These are phyloP conservation scores for Haemorhous mexicanus DNA, from an alignment of 2,113 vertebrate species.

Conservation along the genomic window DNA sequence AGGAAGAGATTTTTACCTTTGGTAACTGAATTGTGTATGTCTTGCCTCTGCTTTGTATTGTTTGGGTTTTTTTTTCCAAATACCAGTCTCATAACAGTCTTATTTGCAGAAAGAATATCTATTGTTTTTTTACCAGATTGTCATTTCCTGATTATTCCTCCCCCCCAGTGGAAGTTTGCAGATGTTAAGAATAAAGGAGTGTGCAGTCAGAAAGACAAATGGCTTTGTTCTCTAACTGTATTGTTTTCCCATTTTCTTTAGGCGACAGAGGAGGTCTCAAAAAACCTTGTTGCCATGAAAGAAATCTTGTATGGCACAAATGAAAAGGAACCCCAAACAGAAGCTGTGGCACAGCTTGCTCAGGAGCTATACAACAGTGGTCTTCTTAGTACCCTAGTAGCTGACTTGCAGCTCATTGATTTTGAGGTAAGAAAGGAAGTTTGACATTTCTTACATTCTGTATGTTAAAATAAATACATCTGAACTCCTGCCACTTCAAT, in stretches of 20 bases:
- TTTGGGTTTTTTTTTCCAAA: not conserved
- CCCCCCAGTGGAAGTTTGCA: not conserved
- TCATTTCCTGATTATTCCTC: not conserved
- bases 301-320: conserved; percentile 94
- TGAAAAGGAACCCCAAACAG: conserved; percentile 91
- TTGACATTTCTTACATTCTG: not conserved
- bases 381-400: conserved; percentile 87
- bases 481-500: not conserved
- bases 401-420: conserved; percentile 92
- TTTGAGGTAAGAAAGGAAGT: conserved; percentile 82
- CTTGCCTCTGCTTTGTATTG: not conserved
- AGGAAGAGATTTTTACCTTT: not conserved
- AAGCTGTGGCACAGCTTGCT: conserved; percentile 92
- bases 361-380: conserved; percentile 96
- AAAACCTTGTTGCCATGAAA: conserved; percentile 95
- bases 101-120: not conserved
- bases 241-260: conserved; percentile 51
- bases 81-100: not conserved
- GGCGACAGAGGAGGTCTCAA: conserved; percentile 97
- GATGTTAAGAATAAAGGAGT: not conserved
- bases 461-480: not conserved
- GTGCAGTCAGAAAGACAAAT: not conserved
- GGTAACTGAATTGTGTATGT: not conserved
- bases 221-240: not conserved
- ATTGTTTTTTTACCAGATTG: not conserved